Conservation (phyloP, 2,888 invertebrate genomes). For the Lycia hirtaria region DNA sequence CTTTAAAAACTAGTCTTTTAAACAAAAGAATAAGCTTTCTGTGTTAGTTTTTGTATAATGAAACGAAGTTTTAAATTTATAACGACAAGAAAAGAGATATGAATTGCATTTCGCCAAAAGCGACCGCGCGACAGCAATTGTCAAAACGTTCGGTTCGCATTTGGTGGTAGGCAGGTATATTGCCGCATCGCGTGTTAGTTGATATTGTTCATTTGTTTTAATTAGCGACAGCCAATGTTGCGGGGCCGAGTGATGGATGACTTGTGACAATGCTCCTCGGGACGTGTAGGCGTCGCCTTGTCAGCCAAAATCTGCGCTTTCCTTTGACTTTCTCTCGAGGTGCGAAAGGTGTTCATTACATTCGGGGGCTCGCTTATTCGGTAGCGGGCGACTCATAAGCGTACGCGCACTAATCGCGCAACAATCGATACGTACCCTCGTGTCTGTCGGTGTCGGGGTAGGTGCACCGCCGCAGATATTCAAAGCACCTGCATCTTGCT, state of each 20-base stretch:
- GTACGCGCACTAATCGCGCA: slow-evolving; percentile 78
- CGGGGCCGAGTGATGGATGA: slow-evolving; percentile 74
- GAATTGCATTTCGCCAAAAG: background rate
- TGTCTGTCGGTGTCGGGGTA: slow-evolving; percentile 36
- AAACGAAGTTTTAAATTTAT: no score
- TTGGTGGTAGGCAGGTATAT: background rate
- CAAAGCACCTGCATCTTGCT: slow-evolving; percentile 80
- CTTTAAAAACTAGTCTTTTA: no score
- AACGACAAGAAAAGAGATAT: no score
- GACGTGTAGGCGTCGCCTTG: slow-evolving; percentile 79
- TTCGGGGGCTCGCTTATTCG: slow-evolving; percentile 81
- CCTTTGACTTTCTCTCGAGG: slow-evolving; percentile 85
- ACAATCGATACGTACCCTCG: slow-evolving; percentile 51
- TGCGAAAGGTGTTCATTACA: slow-evolving; percentile 81
- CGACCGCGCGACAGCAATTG: background rate
- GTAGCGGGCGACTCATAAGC: slow-evolving; percentile 81
- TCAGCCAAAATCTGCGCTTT: slow-evolving; percentile 84
- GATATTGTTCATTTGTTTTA: slow-evolving; percentile 68
- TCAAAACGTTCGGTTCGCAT: background rate
- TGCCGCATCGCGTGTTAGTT: slow-evolving; percentile 35
- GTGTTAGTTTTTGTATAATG: no score
- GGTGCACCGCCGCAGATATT: slow-evolving; percentile 76
- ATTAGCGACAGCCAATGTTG: slow-evolving; percentile 60
- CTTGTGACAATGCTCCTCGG: slow-evolving; percentile 79
- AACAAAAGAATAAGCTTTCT: no score